Percentiles rank a stretch among this genome's conserved stretches.
phyloP scores from a whole-genome alignment of 2,113 vertebrate species.

The Thamnaconus septentrionalis region DNA sequence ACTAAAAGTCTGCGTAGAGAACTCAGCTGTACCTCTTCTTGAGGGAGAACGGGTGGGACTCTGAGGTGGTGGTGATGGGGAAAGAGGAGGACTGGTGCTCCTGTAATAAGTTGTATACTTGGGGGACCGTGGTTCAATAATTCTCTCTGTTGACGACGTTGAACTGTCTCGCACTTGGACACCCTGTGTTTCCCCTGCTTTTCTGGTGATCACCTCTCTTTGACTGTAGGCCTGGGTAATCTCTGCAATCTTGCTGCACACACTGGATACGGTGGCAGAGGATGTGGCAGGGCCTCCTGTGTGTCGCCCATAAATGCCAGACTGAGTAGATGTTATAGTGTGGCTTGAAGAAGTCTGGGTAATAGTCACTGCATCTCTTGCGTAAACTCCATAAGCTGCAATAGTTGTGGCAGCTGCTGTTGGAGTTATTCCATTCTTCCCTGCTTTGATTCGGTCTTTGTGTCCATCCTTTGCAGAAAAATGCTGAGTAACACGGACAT shows the following conservation, averaged over 20 bases:
- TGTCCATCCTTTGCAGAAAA: constrained; percentile 87
- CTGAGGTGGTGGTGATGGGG: constrained; percentile 86
- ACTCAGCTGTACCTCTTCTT: constrained; percentile 83
- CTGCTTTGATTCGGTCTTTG: constrained; percentile 80
- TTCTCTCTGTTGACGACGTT: constrained; percentile 67
- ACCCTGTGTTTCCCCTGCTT: constrained; percentile 66
- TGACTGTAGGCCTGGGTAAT: constrained; percentile 80
- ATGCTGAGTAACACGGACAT: constrained; percentile 94
- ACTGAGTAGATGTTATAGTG: constrained; percentile 70
- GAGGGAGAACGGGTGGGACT: constrained; percentile 82
- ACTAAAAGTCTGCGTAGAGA: constrained; percentile 89
- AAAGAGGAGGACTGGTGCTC: constrained; percentile 88
- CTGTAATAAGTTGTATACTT: constrained; percentile 85
- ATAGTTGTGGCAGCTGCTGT: constrained; percentile 72
- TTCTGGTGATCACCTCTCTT: constrained; percentile 73
- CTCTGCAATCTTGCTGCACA: constrained; percentile 79
- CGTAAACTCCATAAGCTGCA: constrained; percentile 77
- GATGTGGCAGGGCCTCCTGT: constrained; percentile 63
- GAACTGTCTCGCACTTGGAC: constrained; percentile 72
- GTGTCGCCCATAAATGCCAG: constrained; percentile 63
- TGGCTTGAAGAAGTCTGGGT: constrained; percentile 74
- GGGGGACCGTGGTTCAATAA: constrained; percentile 67
- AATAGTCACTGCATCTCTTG: constrained; percentile 77
- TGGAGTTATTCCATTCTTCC: constrained; percentile 76
- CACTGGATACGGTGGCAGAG: constrained; percentile 71